A percentile compares a stretch with the other conserved stretches of the same genome.
Conservation (phyloP, 2,113 vertebrate genomes). For the Struthidea cinerea region DNA sequence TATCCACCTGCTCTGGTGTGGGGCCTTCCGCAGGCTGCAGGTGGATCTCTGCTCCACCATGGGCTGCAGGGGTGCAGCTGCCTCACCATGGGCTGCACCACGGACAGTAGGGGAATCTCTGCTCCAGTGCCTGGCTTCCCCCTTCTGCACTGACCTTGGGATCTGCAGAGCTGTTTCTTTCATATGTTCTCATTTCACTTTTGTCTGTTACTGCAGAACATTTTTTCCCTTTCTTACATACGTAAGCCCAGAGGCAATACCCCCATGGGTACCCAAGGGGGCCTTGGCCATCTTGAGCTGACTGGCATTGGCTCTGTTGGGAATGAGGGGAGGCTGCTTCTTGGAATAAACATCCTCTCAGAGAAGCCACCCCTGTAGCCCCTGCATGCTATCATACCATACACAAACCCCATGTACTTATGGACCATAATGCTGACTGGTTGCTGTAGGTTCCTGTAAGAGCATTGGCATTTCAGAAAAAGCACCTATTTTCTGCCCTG, state of each 20-base stretch:
- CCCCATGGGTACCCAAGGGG: too few relatives aligned
- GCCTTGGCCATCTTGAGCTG: background rate
- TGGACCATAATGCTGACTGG: background rate
- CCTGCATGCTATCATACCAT: background rate
- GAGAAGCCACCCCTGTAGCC: background rate
- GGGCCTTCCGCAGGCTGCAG: background rate
- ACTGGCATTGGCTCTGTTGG: background rate
- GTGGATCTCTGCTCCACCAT: background rate
- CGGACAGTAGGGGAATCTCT: rapidly evolving
- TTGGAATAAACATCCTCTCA: background rate
- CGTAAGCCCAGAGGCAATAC: background rate
- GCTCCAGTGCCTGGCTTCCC: background rate
- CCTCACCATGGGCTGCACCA: background rate
- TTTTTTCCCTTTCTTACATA: background rate
- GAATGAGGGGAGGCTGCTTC: background rate
- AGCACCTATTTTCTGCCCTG: background rate
- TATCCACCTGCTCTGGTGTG: background rate
- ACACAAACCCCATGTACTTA: background rate
- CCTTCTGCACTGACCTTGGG: background rate
- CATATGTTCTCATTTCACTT: background rate
- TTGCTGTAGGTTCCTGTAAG: background rate
- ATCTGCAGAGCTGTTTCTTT: background rate
- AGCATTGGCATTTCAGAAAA: background rate
- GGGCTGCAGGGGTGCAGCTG: background rate
- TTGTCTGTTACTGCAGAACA: background rate